Conservation (phyloP, 2,797 vertebrate species). For the Falco berigora region DNA sequence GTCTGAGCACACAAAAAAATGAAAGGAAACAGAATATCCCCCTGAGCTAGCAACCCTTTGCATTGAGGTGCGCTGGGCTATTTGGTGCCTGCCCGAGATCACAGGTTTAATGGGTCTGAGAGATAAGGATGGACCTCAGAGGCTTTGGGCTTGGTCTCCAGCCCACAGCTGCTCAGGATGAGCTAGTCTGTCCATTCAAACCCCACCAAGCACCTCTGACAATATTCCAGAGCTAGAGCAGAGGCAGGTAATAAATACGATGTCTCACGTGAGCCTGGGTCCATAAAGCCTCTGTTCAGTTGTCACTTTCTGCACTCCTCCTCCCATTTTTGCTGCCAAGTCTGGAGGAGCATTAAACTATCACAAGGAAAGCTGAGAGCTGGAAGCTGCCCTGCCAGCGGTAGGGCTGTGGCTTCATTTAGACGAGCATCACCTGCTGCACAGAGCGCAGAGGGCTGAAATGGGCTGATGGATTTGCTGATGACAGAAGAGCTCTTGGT, state of each 20-base stretch:
- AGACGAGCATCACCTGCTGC: not conserved
- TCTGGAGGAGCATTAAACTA: not conserved
- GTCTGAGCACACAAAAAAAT: not conserved
- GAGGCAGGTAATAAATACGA: not conserved
- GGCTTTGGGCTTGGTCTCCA: not conserved
- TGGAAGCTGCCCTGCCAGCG: not conserved
- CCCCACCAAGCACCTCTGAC: not conserved
- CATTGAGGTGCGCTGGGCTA: no score
- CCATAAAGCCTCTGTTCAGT: not conserved
- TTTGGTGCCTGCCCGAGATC: not conserved
- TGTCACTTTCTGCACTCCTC: not conserved
- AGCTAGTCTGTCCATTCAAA: not conserved
- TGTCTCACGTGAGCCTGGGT: not conserved
- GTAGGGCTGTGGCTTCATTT: not conserved
- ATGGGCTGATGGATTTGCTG: not conserved
- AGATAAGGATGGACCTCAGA: not conserved
- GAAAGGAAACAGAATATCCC: not conserved
- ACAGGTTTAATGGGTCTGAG: not conserved
- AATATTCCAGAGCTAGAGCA: not conserved
- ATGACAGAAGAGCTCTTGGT: not conserved
- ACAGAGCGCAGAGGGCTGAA: not conserved
- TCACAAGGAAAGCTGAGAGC: not conserved
- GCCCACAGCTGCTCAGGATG: not conserved
- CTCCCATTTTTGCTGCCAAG: not conserved
- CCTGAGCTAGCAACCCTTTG: no score